Base-by-base conservation (phyloP, 2,797 vertebrate species). In the Tokudaia muenninki region DNA sequence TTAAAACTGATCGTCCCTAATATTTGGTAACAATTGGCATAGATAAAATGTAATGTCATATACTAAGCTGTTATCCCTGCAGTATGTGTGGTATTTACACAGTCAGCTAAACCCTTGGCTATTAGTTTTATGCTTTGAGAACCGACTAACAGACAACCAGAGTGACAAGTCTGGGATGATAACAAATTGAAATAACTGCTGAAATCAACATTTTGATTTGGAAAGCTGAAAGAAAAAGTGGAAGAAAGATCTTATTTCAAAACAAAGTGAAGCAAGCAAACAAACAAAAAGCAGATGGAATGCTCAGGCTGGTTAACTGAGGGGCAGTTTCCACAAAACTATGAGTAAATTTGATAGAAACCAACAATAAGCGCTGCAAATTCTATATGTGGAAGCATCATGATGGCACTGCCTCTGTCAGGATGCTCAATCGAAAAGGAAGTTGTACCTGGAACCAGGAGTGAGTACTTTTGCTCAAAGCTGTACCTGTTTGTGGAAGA, bases 221-320 rank as follows among this genome's bases (percentile, higher is more conserved):
- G 44, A 37, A 92, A 57, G 41, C 81, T 37, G 26, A 12, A 90
- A 92, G 50, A 70, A 91, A 95, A 94, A 74, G 29, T 77, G 11
- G 34, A 81, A 67, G 29, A 61, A 78, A n/a, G 47, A 24, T 34
- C 16, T 61, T 14, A 87, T 55, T 88, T 79, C 47, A 19, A 72
- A 83, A 77, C 63, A 24, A 87, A 93, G 75, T 9, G 12, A n/a
- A 50, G 13, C 44, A 50, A 52, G 34, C 44, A 50, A 24, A 13
- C 29, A 67, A 82, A 78, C 14, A 24, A 41, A 57, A 75, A 4
- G n/a, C n/a, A 77, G 37, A 34, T 47, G 10, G n/a, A 24, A 26
- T 37, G 14, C 29, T 78, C 72, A n/a, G 12, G 19, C 6, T 59
- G 37, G 52, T 17, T 44, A 29, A 55, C 37, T 2, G 26, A 78